These are phyloP conservation scores for Megaceryle maxima DNA, from an alignment of 2,113 vertebrate genomes.

Conservation along the genomic window DNA sequence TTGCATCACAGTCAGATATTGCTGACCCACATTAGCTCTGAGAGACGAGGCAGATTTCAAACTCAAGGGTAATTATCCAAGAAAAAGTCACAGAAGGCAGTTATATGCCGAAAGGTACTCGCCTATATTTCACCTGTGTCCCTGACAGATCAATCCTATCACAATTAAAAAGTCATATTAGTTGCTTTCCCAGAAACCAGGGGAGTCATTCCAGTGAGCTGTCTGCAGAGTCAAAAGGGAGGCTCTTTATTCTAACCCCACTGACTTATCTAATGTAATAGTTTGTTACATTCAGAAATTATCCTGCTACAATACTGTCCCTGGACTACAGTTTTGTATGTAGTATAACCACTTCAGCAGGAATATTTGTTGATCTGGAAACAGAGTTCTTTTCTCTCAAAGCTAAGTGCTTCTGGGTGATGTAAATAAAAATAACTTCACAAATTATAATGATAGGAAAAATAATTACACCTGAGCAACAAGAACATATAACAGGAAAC, in stretches of 20 bases:
- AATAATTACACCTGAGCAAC: neutral
- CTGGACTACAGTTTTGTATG: neutral
- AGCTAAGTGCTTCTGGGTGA: neutral
- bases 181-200: neutral
- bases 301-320: neutral
- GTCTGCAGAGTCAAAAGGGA: neutral
- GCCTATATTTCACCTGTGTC: neutral
- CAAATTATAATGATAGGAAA: rapidly evolving
- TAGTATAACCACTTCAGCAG: neutral
- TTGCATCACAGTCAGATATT: neutral
- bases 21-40: neutral
- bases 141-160: rapidly evolving
- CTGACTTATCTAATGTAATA: neutral
- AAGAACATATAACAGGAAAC: neutral
- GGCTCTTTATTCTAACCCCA: neutral
- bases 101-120: neutral
- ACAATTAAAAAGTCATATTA: neutral
- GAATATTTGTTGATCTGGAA: neutral
- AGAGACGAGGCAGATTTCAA: neutral
- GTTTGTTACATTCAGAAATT: neutral
- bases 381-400: neutral
- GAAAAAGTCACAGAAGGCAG: neutral
- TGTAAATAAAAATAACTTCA: neutral
- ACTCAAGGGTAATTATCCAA: neutral
- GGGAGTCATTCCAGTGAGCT: neutral